These are phyloP conservation scores for Sarcophaga bullata DNA, from an alignment of 1,140 invertebrate genomes.

Conservation along the genomic window DNA sequence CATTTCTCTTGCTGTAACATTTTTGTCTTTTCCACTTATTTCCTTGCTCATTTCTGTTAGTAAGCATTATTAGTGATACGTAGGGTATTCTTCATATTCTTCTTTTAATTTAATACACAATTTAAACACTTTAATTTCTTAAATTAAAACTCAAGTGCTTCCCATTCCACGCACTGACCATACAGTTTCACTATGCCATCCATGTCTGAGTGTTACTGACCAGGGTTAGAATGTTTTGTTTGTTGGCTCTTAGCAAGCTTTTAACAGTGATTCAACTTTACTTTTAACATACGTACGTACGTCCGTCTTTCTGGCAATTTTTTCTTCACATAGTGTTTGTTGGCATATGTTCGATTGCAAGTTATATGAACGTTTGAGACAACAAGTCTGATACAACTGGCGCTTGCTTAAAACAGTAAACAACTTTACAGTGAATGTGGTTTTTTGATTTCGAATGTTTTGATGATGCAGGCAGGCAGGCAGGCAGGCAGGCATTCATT, in stretches of 20 bases:
- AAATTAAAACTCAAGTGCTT: too few relatives aligned
- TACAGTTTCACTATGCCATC: too few relatives aligned
- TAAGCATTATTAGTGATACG: too few relatives aligned
- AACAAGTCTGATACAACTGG: conserved; percentile 16
- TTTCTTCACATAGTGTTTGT: neutral
- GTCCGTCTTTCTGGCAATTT: conserved; percentile 1
- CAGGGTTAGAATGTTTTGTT: conserved; percentile 23
- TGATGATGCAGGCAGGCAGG: neutral
- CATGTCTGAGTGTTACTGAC: conserved; percentile 20
- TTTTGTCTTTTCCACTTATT: too few relatives aligned
- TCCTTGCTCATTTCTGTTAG: too few relatives aligned
- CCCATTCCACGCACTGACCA: too few relatives aligned
- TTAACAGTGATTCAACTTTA: neutral
- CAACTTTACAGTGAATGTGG: neutral
- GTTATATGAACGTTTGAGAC: neutral
- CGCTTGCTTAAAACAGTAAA: neutral
- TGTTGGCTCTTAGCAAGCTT: neutral
- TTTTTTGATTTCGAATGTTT: conserved; percentile 15
- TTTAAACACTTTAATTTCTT: too few relatives aligned
- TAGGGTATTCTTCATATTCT: too few relatives aligned
- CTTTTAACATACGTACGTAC: neutral
- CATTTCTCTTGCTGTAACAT: too few relatives aligned
- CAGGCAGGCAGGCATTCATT: neutral
- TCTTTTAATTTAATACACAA: too few relatives aligned
- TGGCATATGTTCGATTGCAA: conserved; percentile 2